phyloP scores from a whole-genome alignment of 2,888 invertebrate genomes.

The Petrolisthes manimaculis region DNA sequence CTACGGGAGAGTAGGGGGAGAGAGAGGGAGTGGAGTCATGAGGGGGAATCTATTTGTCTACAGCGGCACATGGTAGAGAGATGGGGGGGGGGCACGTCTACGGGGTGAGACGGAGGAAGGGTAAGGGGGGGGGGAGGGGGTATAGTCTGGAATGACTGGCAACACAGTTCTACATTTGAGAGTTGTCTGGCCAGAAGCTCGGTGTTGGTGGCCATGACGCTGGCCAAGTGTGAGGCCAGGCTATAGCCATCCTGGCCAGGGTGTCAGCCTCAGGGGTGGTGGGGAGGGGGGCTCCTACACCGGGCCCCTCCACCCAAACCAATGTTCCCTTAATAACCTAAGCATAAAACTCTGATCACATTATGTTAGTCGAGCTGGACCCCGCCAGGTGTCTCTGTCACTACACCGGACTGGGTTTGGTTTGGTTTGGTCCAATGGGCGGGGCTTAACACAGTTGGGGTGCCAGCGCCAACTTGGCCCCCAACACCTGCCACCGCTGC shows the following conservation, averaged over 20 bases:
- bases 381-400: not conserved
- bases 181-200: slow-evolving; percentile 7
- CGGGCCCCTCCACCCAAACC: not conserved
- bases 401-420: not conserved
- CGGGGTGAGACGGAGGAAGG: not conserved
- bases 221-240: not conserved
- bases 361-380: not conserved
- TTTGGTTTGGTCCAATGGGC: not conserved
- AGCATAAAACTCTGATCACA: slow-evolving; percentile 3
- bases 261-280: not conserved
- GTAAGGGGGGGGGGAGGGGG: slow-evolving; percentile 32
- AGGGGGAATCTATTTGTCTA: slow-evolving; percentile 27
- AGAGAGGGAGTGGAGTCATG: not conserved
- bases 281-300: too few relatives aligned
- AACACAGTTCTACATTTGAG: slow-evolving; percentile 37
- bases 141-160: slow-evolving; percentile 53
- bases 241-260: not conserved
- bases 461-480: not conserved
- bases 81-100: slow-evolving; percentile 29
- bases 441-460: not conserved
- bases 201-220: not conserved
- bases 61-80: slow-evolving; percentile 25
- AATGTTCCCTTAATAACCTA: not conserved
- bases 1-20: slow-evolving; percentile 32
- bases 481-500: not conserved